A percentile compares a stretch with the other conserved stretches of the same genome.
Conservation (phyloP, 2,888 invertebrate species). For the Brenthis hecate region DNA sequence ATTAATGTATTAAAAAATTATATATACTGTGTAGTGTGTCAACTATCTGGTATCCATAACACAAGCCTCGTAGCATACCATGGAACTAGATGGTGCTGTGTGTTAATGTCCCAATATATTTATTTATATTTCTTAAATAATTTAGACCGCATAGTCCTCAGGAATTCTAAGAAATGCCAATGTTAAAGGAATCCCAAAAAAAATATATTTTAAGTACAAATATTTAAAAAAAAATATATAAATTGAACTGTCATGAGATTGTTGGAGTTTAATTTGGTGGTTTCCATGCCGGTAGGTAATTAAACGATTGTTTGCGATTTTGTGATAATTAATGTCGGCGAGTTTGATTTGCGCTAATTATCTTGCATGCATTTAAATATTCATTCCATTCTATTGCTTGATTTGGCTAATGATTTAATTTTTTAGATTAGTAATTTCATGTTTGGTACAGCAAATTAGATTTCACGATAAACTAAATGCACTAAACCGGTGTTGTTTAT, state of each 20-base stretch:
- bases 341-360: slow-evolving; percentile 80
- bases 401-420: slow-evolving; percentile 41
- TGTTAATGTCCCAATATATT: too few species aligned
- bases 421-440: slow-evolving; percentile 40
- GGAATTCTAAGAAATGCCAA: too few species aligned
- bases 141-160: too few species aligned
- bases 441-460: slow-evolving; percentile 32
- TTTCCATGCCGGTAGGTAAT: slow-evolving; percentile 73
- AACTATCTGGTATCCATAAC: too few species aligned
- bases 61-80: too few species aligned
- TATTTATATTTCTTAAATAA: too few species aligned
- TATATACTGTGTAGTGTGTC: too few species aligned
- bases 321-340: slow-evolving; percentile 74
- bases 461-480: slow-evolving; percentile 27
- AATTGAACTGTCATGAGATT: slow-evolving; percentile 60
- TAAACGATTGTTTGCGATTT: slow-evolving; percentile 79
- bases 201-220: too few species aligned
- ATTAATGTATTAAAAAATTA: too few species aligned
- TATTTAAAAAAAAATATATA: slow-evolving; percentile 38
- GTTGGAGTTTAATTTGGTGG: slow-evolving; percentile 71
- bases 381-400: slow-evolving; percentile 51
- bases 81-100: too few species aligned
- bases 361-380: slow-evolving; percentile 68
- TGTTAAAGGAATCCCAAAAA: too few species aligned
- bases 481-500: slow-evolving; percentile 3